A percentile compares a stretch with the other conserved stretches of the same genome.
phyloP scores from a whole-genome alignment of 2,888 invertebrate genomes.

The Phaonia tiefii region DNA sequence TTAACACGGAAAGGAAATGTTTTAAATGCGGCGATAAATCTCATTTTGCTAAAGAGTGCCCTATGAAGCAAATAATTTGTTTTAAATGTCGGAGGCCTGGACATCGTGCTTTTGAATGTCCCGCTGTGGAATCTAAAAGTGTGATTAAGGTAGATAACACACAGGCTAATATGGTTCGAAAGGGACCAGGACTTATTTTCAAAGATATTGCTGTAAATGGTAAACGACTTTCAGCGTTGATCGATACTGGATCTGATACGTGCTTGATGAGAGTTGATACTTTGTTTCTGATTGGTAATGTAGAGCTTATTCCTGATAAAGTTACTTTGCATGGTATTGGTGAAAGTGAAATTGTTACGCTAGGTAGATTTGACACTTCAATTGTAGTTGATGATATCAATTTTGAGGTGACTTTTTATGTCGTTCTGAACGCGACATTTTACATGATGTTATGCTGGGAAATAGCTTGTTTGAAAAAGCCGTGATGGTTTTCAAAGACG shows the following conservation, averaged over 20 bases:
- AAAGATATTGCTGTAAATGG: too few species aligned
- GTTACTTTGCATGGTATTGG: background rate
- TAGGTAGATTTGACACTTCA: too few species aligned
- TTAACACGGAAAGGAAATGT: background rate
- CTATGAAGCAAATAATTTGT: background rate
- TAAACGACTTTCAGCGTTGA: background rate
- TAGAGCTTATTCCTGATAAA: background rate
- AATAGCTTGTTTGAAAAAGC: too few species aligned
- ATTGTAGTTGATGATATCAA: too few species aligned
- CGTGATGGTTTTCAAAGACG: too few species aligned
- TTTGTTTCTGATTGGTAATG: too few species aligned
- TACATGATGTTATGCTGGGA: too few species aligned
- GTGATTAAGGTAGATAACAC: too few species aligned
- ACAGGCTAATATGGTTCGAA: background rate
- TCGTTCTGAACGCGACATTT: too few species aligned
- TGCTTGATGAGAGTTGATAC: too few species aligned
- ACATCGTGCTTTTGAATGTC: background rate
- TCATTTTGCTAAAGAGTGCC: background rate
- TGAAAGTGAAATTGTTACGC: too few species aligned
- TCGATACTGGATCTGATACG: background rate
- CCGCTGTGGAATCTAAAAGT: background rate
- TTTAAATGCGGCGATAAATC: conserved; percentile 18
- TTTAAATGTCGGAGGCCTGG: background rate
- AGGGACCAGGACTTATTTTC: background rate
- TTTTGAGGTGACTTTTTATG: too few species aligned